phyloP scores from a whole-genome alignment of 1,140 invertebrate genomes.

The Bombus sylvicola region DNA sequence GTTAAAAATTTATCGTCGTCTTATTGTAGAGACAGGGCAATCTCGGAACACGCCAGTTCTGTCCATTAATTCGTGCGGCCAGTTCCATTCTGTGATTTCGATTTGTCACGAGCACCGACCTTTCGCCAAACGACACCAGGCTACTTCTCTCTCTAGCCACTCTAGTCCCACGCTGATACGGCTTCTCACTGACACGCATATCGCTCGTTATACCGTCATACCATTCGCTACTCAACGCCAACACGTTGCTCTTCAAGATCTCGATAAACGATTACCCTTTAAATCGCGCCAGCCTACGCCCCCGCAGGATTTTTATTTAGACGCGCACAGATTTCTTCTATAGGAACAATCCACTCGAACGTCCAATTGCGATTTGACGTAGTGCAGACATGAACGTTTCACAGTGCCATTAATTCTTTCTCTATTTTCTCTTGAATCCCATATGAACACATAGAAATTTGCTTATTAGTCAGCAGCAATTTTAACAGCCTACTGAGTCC shows the following conservation, averaged over 20 bases:
- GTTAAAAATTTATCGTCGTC: background rate
- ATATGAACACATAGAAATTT: too few species aligned
- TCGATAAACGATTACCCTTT: background rate
- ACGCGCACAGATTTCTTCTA: background rate
- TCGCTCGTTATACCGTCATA: constrained; percentile 17
- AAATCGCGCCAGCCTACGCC: background rate
- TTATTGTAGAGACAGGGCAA: background rate
- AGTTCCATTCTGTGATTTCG: background rate
- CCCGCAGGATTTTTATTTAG: background rate
- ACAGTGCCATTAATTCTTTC: background rate
- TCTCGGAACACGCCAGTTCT: background rate
- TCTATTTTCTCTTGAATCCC: too few species aligned
- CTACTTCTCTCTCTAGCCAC: background rate
- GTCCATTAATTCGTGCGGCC: background rate
- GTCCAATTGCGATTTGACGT: too few species aligned
- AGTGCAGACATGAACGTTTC: background rate
- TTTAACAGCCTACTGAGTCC: too few species aligned
- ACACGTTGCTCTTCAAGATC: constrained; percentile 13
- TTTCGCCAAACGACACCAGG: background rate
- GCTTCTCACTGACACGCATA: background rate
- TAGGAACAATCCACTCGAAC: background rate
- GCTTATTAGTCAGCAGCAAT: too few species aligned
- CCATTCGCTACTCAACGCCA: background rate
- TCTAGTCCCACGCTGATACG: background rate
- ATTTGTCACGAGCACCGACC: constrained; percentile 4